Evolutionary conservation across 1,140 invertebrate species (phyloP), one percentile per base, ranked within the genome.

Genomic region (Piezodorus guildinii): DNA sequence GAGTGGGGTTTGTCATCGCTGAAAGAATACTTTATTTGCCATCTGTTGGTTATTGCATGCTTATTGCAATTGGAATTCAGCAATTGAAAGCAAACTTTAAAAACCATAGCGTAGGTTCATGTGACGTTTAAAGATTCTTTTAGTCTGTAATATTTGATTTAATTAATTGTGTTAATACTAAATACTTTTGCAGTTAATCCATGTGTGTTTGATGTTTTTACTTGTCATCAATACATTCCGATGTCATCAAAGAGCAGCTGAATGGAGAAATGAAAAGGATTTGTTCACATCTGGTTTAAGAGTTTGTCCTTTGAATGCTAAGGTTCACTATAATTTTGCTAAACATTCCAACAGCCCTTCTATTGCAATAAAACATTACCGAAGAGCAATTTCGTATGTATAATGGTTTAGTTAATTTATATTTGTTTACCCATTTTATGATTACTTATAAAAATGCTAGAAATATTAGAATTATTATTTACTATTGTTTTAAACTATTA

Each of bases 261-360:
- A 94, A 58, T 96, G 93, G 93, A 79, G 79, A 46, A 84, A 76
- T 63, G 93, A 93, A 76, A 81, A 82, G 65, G 70, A 73, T 10
- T 72, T 94, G 4, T 94, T 90, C 69, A 74, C 73, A 56, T 88
- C 85, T 49, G 91, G 84, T 0, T 68, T 89, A 12, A 68, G 76
- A 43, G 85, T 94, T 52, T 94, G 90, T 71, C 90, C 90, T 4
- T 73, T 84, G 9, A 96, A 96, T 79, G 93, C 93, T 17, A 96
- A 98, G 81, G 88, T 97, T 14, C 93, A 96, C 75, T 98, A 97
- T 72, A 98, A 98, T 75, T 84, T 97, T 63, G 95, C 85, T 0
- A 94, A 96, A 76, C 82, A 86, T 66, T 63, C 67, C 1, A 52
- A 21, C 21, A 65, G 77, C 76, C 61, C 71, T 76, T 15, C 76